Evolutionary conservation across 2,888 invertebrate genomes (phyloP).

Genomic region (Rhingia rostrata): DNA sequence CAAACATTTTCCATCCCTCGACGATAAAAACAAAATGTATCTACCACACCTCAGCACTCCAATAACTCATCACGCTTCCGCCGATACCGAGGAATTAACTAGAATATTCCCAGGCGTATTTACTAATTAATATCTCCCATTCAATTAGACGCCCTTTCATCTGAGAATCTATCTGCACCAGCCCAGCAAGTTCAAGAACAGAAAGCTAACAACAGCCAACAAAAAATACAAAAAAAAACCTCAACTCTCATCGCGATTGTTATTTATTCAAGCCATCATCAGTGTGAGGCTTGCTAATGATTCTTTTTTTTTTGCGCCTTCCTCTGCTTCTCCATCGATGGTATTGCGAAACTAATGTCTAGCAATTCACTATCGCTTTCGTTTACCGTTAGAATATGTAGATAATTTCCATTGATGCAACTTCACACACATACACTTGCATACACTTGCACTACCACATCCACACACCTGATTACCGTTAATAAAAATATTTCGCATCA

Average conservation of each 20-base stretch:
- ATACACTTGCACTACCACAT: constrained; percentile 13
- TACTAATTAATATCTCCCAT: constrained; percentile 35
- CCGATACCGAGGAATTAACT: constrained; percentile 5
- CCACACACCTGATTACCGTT: constrained; percentile 63
- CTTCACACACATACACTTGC: background rate
- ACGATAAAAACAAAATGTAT: too few species aligned
- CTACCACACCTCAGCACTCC: too few species aligned
- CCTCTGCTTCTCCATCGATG: constrained; percentile 11
- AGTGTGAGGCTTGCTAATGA: constrained; percentile 28
- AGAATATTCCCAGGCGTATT: constrained; percentile 13
- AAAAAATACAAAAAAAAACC: background rate
- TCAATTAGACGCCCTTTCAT: constrained; percentile 34
- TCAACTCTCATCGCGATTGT: constrained; percentile 24
- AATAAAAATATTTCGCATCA: constrained; percentile 59
- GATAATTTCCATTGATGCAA: constrained; percentile 72
- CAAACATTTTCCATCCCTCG: too few species aligned
- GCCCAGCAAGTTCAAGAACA: background rate
- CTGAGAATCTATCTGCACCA: background rate
- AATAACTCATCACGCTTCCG: too few species aligned
- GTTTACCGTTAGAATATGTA: constrained; percentile 71
- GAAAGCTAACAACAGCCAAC: too few species aligned
- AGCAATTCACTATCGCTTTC: constrained; percentile 73
- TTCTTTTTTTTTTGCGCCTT: constrained; percentile 24
- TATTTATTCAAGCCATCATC: constrained; percentile 45
- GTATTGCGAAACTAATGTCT: constrained; percentile 71